A percentile compares a stretch with the other conserved stretches of the same genome.
Conservation (phyloP, 2,113 vertebrate genomes). For the Neolamprologus modestus region DNA sequence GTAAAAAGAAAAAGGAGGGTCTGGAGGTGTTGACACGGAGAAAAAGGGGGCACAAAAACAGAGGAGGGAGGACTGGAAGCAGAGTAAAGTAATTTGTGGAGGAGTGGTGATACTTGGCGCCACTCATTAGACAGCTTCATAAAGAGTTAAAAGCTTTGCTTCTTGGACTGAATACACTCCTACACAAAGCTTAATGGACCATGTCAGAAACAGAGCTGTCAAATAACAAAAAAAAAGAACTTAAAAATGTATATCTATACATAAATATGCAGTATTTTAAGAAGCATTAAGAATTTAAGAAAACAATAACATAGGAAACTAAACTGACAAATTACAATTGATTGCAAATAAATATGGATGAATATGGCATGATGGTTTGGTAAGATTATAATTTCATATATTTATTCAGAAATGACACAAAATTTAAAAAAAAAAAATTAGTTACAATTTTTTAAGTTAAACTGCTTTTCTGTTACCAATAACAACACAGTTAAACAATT, state of each 20-base stretch:
- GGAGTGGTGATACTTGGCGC: constrained; percentile 55
- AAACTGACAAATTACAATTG: not conserved
- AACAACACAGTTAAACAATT: not conserved
- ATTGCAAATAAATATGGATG: not conserved
- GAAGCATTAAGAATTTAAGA: not conserved
- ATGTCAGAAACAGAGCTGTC: constrained; percentile 1
- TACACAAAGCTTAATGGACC: not conserved
- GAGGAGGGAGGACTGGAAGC: not conserved
- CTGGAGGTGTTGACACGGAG: constrained; percentile 1
- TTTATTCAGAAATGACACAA: not conserved
- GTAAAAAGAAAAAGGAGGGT: not conserved
- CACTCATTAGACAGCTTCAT: constrained; percentile 55
- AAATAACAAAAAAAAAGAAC: not conserved
- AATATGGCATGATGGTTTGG: not conserved
- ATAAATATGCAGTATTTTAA: not conserved
- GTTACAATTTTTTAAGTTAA: not conserved
- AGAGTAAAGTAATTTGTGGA: constrained; percentile 44
- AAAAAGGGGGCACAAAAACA: not conserved
- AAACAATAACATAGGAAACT: not conserved
- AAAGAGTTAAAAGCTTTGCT: constrained; percentile 55
- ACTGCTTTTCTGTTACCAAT: not conserved
- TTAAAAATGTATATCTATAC: not conserved
- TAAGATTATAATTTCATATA: not conserved
- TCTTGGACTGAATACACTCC: constrained; percentile 10
- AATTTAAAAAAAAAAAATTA: accelerated